Base-by-base conservation (phyloP, 1,140 invertebrate genomes). In the Trachymyrmex septentrionalis region DNA sequence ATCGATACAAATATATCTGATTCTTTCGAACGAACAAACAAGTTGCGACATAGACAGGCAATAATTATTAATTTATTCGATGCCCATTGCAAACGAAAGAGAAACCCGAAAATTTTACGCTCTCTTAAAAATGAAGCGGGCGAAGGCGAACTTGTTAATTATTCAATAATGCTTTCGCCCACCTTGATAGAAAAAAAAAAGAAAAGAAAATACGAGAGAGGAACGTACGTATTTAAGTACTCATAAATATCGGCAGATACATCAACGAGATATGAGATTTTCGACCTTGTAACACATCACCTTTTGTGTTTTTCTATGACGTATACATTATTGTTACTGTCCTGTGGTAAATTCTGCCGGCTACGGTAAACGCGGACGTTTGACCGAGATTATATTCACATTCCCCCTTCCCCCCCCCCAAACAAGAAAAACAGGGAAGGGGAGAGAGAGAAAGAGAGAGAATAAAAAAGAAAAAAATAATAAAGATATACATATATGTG, bases 281-380 rank as follows among this genome's bases (percentile, higher is more conserved):
- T 80, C 38, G 50, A 84, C 91, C 92, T 93, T 92, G 92, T 92
- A 92, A 92, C 90, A 88, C 85, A 92, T 93, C 57, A 73, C 85
- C 87, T 86, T 88, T 90, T 87, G 63, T 86, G 30, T 44, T 57
- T 61, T 64, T 64, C 38, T 30, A 82, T 30, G 1, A n/a, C 24
- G 6, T 19, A 9, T 19, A 27, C 16, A 34, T 34, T 19, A 44
- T 44, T 48, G 14, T 59, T 77, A 55, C 21, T 66, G 27, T 5
- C 2, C 9, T 6, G 30, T 61, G 27, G 72, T 30, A 9, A 24
- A 66, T 63, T 78, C 3, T 72, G 67, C 44, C 67, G 21, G 24
- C 59, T 82, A n/a, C 14, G 10, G 34, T 50, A 27, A 71, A 38
- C 27, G 14, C 14, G 48, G 44, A 44, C 7, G 34, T 38, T 57